Conservation (phyloP, 1,140 invertebrate genomes). For the Chlorops oryzae region DNA sequence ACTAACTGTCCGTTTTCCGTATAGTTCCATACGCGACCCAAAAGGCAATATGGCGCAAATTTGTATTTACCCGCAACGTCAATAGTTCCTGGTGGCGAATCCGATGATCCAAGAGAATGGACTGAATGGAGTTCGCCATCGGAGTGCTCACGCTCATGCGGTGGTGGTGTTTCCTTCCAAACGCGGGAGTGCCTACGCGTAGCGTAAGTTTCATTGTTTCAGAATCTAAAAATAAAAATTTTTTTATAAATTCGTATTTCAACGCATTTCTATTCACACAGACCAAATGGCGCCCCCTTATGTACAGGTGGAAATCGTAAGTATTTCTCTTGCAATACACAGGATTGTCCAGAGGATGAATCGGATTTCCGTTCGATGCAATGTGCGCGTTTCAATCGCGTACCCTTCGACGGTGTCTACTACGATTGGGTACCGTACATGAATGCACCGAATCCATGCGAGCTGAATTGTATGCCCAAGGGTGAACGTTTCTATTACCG, state of each 20-base stretch:
- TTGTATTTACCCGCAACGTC: conserved; percentile 61
- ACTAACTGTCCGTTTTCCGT: not conserved
- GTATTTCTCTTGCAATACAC: conserved; percentile 86
- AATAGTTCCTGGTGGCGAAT: conserved; percentile 60
- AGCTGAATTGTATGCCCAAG: conserved; percentile 90
- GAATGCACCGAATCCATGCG: conserved; percentile 81
- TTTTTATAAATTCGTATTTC: not conserved
- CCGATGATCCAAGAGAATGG: conserved; percentile 54
- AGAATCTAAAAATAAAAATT: not conserved
- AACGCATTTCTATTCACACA: conserved; percentile 37
- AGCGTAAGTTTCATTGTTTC: conserved; percentile 49
- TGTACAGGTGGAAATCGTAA: conserved; percentile 72
- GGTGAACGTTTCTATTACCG: conserved; percentile 90
- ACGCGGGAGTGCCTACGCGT: conserved; percentile 61
- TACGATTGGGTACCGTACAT: conserved; percentile 85
- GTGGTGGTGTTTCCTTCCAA: conserved; percentile 78
- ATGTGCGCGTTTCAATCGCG: conserved; percentile 71
- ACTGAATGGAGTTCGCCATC: conserved; percentile 68
- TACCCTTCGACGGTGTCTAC: conserved; percentile 66
- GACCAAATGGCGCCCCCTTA: conserved; percentile 52
- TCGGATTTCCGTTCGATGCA: conserved; percentile 79
- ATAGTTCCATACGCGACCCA: conserved; percentile 52
- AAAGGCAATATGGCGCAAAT: conserved; percentile 64
- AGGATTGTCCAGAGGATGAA: conserved; percentile 73
- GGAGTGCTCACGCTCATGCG: conserved; percentile 79